Evolutionary conservation across 2,888 invertebrate genomes (phyloP).

Genomic region (Dicycla oo): DNA sequence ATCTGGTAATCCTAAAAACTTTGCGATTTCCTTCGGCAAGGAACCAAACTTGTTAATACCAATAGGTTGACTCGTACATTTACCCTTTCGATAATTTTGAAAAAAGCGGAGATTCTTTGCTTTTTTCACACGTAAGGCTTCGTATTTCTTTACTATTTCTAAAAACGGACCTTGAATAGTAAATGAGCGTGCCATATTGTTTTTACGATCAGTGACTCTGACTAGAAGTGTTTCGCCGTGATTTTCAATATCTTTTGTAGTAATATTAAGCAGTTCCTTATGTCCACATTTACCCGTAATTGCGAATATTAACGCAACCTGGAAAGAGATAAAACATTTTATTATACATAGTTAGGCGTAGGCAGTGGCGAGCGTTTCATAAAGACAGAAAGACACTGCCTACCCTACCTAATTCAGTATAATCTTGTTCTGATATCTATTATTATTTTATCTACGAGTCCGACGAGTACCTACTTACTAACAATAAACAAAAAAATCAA

Average conservation of each 20-base stretch:
- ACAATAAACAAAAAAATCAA: too few relatives aligned
- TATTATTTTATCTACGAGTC: too few relatives aligned
- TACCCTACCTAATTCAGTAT: too few relatives aligned
- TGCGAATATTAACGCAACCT: conserved; percentile 35
- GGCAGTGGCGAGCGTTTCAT: too few relatives aligned
- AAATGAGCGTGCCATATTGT: conserved; percentile 22
- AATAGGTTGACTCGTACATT: conserved; percentile 23
- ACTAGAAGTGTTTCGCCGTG: conserved; percentile 22
- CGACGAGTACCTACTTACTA: too few relatives aligned
- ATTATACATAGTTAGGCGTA: neutral
- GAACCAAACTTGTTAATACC: conserved; percentile 25
- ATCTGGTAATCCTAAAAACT: conserved; percentile 22
- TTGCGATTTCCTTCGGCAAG: conserved; percentile 32
- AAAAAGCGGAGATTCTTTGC: neutral
- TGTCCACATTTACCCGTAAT: conserved; percentile 15
- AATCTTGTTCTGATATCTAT: too few relatives aligned
- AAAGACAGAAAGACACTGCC: too few relatives aligned
- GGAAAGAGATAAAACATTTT: conserved; percentile 1
- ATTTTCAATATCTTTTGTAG: conserved; percentile 18
- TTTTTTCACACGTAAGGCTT: conserved; percentile 14
- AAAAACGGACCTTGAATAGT: conserved; percentile 33
- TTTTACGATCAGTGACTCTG: conserved; percentile 8
- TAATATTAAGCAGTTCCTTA: conserved; percentile 11
- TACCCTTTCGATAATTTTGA: conserved; percentile 27
- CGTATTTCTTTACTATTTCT: conserved; percentile 37